phyloP scores from a whole-genome alignment of 2,113 vertebrate genomes.

The Hyla sarda region DNA sequence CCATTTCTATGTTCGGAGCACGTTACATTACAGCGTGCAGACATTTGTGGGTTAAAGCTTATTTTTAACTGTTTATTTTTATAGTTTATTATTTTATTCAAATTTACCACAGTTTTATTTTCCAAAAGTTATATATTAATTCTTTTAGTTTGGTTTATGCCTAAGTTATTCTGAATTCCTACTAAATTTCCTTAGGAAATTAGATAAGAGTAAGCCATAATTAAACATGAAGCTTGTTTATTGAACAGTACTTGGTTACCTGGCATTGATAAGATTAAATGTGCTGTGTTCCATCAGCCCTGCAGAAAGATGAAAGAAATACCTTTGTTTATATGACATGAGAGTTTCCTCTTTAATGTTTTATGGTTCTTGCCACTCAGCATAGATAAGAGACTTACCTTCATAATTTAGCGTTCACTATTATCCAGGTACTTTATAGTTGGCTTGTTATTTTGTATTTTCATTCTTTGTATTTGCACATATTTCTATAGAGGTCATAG shows the following conservation, averaged over 20 bases:
- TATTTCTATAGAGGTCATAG: not conserved
- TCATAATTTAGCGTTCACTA: constrained; percentile 4
- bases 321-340: constrained; percentile 43
- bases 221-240: constrained; percentile 41
- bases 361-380: constrained; percentile 31
- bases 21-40: not conserved
- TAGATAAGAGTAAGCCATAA: constrained; percentile 43
- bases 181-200: constrained; percentile 21
- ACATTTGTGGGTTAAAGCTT: not conserved
- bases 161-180: constrained; percentile 17
- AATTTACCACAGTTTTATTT: not conserved
- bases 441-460: not conserved
- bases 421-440: constrained; percentile 18
- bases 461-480: not conserved
- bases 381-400: constrained; percentile 17
- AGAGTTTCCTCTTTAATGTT: constrained; percentile 49
- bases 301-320: constrained; percentile 38
- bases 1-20: no score
- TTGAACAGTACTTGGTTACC: constrained; percentile 36
- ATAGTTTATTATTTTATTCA: not conserved
- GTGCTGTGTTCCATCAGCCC: constrained; percentile 20
- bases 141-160: not conserved
- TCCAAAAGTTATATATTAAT: constrained; percentile 17
- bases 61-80: not conserved
- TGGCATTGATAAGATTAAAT: constrained; percentile 48